Evolutionary conservation across 2,797 vertebrate genomes (phyloP).

Genomic region (Iguana delicatissima): DNA sequence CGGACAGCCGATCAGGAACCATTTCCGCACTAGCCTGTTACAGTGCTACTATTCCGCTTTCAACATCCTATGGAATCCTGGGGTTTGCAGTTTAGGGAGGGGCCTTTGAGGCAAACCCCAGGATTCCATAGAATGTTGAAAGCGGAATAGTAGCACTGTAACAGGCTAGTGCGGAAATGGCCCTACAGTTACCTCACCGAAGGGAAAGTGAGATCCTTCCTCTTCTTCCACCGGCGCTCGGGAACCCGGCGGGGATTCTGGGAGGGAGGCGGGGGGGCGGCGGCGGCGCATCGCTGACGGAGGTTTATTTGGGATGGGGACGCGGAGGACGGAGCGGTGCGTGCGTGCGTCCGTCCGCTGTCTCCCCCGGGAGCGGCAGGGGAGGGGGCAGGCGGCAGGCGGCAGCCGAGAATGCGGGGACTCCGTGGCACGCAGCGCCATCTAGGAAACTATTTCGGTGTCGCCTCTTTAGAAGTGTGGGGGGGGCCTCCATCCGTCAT

Average conservation of each 20-base stretch:
- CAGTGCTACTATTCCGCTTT: too few species aligned
- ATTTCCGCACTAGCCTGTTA: too few species aligned
- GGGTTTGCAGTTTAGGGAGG: too few species aligned
- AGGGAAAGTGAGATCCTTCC: neutral
- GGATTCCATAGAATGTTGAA: too few species aligned
- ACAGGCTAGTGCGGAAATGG: too few species aligned
- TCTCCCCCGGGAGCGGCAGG: neutral
- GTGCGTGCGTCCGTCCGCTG: neutral
- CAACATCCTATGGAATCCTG: too few species aligned
- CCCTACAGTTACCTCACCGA: neutral
- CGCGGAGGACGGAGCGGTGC: neutral
- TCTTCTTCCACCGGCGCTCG: neutral
- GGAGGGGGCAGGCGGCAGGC: fast-evolving
- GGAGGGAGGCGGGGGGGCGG: neutral
- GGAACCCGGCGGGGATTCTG: neutral
- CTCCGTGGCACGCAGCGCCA: conserved; percentile 17
- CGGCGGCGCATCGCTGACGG: neutral
- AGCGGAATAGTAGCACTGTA: too few species aligned
- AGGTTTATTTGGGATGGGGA: neutral
- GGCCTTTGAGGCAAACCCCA: too few species aligned
- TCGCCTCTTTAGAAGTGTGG: neutral
- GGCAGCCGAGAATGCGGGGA: neutral
- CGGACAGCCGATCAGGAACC: neutral
- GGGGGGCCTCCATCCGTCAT: too few species aligned
- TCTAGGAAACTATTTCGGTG: conserved; percentile 34